A percentile compares a stretch with the other conserved stretches of the same genome.
These are phyloP conservation scores for Cynopterus sphinx DNA, from an alignment of 2,797 vertebrate genomes.

Conservation along the genomic window DNA sequence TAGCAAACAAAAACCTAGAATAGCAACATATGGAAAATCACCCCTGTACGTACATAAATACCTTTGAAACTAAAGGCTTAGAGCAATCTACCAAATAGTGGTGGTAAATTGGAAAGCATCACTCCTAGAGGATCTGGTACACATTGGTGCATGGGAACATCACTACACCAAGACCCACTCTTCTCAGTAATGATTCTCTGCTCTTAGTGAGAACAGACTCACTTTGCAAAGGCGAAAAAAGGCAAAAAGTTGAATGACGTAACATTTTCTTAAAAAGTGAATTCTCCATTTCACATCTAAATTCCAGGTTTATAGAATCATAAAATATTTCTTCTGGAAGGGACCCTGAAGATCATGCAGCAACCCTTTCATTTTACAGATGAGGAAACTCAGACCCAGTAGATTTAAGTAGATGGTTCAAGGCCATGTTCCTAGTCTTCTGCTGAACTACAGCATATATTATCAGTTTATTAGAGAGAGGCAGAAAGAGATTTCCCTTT, in stretches of 20 bases:
- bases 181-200: background rate
- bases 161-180: background rate
- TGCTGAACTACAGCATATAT: background rate
- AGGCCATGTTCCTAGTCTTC: background rate
- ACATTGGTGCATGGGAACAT: background rate
- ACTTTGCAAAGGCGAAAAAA: conserved; percentile 3
- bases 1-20: conserved; percentile 1
- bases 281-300: background rate
- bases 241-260: background rate
- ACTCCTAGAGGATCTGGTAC: background rate
- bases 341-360: background rate
- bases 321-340: conserved; percentile 7
- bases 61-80: background rate
- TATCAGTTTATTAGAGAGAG: background rate
- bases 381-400: background rate
- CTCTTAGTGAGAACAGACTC: background rate
- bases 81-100: background rate
- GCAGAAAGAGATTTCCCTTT: background rate
- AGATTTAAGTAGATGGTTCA: background rate
- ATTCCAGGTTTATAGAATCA: conserved; percentile 13
- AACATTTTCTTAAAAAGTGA: background rate
- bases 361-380: background rate
- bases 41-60: background rate
- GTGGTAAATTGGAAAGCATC: background rate
- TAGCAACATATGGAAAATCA: background rate